Conservation (phyloP, 2,113 vertebrate species). For the Heterocephalus glaber region DNA sequence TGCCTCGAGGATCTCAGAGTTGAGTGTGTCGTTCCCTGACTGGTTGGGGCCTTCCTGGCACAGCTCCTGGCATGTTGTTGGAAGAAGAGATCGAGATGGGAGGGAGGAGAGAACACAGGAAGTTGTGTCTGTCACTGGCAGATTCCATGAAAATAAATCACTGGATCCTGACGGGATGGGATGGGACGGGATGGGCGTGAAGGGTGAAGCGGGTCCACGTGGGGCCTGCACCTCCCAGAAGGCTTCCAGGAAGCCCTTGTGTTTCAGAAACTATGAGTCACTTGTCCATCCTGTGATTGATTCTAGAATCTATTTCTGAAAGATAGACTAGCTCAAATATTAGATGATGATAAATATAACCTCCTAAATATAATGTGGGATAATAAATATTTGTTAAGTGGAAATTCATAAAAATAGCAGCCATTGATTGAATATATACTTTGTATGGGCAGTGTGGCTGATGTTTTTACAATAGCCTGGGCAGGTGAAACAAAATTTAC, state of each 20-base stretch:
- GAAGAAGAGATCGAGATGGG: too few species aligned
- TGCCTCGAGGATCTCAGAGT: not conserved
- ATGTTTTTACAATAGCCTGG: not conserved
- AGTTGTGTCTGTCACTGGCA: not conserved
- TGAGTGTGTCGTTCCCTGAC: not conserved
- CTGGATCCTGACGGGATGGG: not conserved
- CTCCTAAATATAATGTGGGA: not conserved
- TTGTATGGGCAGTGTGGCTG: not conserved
- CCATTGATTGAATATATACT: not conserved
- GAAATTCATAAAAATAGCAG: not conserved
- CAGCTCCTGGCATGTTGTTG: not conserved
- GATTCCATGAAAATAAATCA: not conserved
- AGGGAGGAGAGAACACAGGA: not conserved
- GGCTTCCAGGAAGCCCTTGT: not conserved
- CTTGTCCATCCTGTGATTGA: not conserved
- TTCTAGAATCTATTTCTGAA: constrained; percentile 8
- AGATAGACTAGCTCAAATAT: not conserved
- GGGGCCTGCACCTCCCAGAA: fast-evolving
- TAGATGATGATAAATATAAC: constrained; percentile 26
- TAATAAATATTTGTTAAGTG: not conserved
- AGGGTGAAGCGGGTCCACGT: not conserved
- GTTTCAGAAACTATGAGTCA: not conserved
- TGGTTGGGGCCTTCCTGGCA: not conserved
- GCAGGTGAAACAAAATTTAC: not conserved
- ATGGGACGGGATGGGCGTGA: not conserved